Evolutionary conservation across 2,888 invertebrate species (phyloP).

Genomic region (Oscheius onirici): DNA sequence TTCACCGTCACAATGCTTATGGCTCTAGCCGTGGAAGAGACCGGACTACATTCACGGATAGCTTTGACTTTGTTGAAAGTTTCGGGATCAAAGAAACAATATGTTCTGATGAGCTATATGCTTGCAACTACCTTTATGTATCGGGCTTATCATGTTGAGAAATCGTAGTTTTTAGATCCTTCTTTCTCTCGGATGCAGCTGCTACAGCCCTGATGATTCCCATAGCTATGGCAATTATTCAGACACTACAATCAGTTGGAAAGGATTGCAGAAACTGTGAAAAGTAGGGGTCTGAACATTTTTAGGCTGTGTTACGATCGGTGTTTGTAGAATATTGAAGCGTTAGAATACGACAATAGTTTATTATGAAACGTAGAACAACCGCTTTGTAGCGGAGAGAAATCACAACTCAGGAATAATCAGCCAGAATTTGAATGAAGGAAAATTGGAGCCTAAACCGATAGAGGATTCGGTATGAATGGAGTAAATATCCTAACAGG

Average conservation of each 20-base stretch:
- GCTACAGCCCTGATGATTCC: constrained; percentile 88
- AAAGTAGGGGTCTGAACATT: background rate
- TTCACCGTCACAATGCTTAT: constrained; percentile 50
- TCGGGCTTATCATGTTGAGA: background rate
- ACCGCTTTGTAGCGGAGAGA: too few species aligned
- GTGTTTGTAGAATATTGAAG: too few species aligned
- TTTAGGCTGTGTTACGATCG: too few species aligned
- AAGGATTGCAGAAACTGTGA: background rate
- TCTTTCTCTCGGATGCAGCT: constrained; percentile 65
- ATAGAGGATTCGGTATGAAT: too few species aligned
- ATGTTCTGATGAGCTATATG: constrained; percentile 53
- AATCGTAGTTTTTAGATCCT: background rate
- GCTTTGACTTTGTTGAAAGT: constrained; percentile 48
- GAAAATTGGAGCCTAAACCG: too few species aligned
- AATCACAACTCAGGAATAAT: too few species aligned
- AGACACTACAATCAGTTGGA: constrained; percentile 22
- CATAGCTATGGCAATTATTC: constrained; percentile 84
- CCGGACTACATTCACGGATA: constrained; percentile 48
- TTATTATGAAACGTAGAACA: too few species aligned
- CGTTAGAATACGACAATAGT: too few species aligned
- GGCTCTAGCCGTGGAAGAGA: constrained; percentile 55
- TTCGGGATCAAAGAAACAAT: constrained; percentile 42
- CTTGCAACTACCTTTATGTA: constrained; percentile 49
- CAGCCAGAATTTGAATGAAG: too few species aligned
- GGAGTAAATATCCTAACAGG: too few species aligned